A percentile compares a stretch with the other conserved stretches of the same genome.
phyloP scores from a whole-genome alignment of 2,113 vertebrate genomes.

The Propithecus coquereli region DNA sequence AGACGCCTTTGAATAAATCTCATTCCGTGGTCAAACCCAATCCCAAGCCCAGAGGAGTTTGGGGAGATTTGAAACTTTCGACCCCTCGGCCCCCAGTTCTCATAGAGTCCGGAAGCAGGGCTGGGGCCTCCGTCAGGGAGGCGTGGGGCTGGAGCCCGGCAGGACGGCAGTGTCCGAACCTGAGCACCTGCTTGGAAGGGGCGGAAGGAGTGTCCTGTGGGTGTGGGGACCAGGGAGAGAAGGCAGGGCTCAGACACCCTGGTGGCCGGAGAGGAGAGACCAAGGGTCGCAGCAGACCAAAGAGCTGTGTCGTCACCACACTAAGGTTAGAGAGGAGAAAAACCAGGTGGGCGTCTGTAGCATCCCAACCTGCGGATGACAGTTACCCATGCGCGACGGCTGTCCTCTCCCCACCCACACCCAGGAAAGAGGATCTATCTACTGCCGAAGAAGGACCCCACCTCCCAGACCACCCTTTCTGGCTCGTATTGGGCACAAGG shows the following conservation, averaged over 20 bases:
- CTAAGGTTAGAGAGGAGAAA: not conserved
- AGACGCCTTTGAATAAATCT: not conserved
- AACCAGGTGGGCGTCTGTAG: fast-evolving
- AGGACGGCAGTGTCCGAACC: not conserved
- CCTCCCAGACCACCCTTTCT: not conserved
- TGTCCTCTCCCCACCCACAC: fast-evolving
- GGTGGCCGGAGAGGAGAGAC: not conserved
- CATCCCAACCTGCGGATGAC: fast-evolving
- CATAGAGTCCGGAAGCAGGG: not conserved
- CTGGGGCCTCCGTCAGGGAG: not conserved
- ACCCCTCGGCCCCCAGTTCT: not conserved
- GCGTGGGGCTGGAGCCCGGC: not conserved
- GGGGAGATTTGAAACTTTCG: not conserved
- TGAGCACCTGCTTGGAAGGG: no score
- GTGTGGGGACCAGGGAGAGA: not conserved
- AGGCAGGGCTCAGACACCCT: not conserved
- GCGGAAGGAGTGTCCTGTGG: not conserved
- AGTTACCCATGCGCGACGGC: fast-evolving
- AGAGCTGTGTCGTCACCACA: not conserved
- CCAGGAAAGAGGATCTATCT: no score
- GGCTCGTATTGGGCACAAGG: not conserved
- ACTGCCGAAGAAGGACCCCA: not conserved
- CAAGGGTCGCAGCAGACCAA: not conserved
- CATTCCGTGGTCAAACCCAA: not conserved
- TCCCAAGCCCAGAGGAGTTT: not conserved